These are phyloP conservation scores for Apodemia hepburni DNA, from an alignment of 2,888 invertebrate species.

Conservation along the genomic window DNA sequence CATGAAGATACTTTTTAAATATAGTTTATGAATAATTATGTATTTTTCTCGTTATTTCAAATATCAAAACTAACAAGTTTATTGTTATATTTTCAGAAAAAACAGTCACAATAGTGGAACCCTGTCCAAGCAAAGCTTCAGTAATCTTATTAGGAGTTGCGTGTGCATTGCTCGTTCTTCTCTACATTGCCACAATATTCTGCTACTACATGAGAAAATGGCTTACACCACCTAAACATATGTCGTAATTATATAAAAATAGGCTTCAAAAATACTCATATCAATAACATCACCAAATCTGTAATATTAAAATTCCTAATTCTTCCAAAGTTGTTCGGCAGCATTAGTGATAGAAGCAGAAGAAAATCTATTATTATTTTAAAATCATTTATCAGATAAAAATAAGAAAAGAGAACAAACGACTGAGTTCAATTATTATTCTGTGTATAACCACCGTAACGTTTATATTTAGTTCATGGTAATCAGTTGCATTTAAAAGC, in stretches of 20 bases:
- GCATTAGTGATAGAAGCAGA: conserved; percentile 16
- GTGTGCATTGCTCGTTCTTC: conserved; percentile 92
- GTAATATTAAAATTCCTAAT: no score
- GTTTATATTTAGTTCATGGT: conserved; percentile 64
- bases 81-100: conserved; percentile 82
- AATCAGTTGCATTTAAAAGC: conserved; percentile 72
- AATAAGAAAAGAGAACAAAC: conserved; percentile 24
- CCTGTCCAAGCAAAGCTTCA: conserved; percentile 95
- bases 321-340: conserved; percentile 3
- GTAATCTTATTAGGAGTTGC: conserved; percentile 95
- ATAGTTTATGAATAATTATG: no score
- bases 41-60: no score
- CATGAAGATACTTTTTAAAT: no score
- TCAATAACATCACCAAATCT: background rate
- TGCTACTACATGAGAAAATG: conserved; percentile 97
- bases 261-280: conserved; percentile 8
- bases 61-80: background rate
- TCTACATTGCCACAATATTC: conserved; percentile 95
- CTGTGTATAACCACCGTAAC: conserved; percentile 64
- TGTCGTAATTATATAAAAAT: conserved; percentile 59
- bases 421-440: conserved; percentile 25
- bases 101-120: conserved; percentile 94
- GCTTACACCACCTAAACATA: conserved; percentile 91
- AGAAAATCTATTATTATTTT: background rate
- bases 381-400: conserved; percentile 11